Percentiles rank a stretch among this genome's conserved stretches.
These are phyloP conservation scores for Eleutherodactylus coqui DNA, from an alignment of 2,797 vertebrate genomes.

Conservation along the genomic window DNA sequence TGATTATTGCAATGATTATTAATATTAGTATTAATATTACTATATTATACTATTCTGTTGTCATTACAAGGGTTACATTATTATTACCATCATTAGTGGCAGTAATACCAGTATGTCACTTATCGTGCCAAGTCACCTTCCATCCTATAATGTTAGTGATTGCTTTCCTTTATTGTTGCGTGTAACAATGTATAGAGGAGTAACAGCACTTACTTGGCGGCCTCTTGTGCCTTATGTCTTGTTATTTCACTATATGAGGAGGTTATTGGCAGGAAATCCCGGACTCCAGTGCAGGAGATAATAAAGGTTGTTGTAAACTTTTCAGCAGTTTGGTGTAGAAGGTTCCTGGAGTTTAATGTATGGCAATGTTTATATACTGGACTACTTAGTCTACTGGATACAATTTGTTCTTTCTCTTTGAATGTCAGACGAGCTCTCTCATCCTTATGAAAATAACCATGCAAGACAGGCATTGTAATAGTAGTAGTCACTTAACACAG, in stretches of 20 bases:
- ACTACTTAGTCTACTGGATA: neutral
- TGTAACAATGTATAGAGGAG: neutral
- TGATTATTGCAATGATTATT: too few relatives aligned
- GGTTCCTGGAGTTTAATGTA: neutral
- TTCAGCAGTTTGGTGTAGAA: neutral
- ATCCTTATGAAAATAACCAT: conserved; percentile 42
- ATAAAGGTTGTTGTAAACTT: conserved; percentile 6
- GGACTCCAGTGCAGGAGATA: neutral
- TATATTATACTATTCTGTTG: too few relatives aligned
- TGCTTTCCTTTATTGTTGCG: too few relatives aligned
- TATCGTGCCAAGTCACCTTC: too few relatives aligned
- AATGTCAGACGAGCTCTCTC: conserved; percentile 27
- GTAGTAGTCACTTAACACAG: conserved; percentile 60
- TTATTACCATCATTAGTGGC: neutral
- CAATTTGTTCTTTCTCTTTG: conserved; percentile 27
- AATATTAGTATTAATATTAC: neutral
- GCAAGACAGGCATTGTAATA: conserved; percentile 17
- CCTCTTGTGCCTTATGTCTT: neutral
- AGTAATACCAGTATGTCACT: too few relatives aligned
- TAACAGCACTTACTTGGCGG: neutral
- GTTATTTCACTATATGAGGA: neutral
- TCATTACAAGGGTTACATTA: too few relatives aligned
- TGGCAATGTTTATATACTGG: conserved; percentile 12
- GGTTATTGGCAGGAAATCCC: neutral
- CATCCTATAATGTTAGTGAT: too few relatives aligned